These are phyloP conservation scores for Brachystomella parvula DNA, from an alignment of 1,140 invertebrate genomes.

Conservation along the genomic window DNA sequence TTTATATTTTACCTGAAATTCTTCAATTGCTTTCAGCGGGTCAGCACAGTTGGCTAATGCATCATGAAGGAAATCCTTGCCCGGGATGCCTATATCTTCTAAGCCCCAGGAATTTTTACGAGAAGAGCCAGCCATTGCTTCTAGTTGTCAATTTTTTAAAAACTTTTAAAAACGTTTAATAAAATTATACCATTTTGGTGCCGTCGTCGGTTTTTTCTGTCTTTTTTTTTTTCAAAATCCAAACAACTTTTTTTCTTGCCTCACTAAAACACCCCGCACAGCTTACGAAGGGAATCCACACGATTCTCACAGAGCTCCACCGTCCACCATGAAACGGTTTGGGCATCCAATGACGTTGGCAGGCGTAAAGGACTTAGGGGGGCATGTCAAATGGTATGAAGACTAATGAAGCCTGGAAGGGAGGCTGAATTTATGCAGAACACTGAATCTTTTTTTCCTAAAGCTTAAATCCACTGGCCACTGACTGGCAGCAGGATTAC, in stretches of 20 bases:
- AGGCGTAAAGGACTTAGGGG: no score
- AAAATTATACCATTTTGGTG: background rate
- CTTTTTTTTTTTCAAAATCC: background rate
- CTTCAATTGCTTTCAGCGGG: conserved; percentile 90
- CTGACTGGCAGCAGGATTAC: no score
- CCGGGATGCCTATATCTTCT: conserved; percentile 86
- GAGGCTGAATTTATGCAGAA: no score
- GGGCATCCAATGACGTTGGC: no score
- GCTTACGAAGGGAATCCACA: no score
- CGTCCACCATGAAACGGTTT: no score
- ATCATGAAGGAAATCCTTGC: conserved; percentile 77
- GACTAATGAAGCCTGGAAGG: no score
- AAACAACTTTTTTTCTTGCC: background rate
- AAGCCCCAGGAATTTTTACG: conserved; percentile 46
- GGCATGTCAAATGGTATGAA: no score
- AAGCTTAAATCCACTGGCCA: no score
- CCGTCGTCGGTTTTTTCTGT: background rate
- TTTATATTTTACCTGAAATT: conserved; percentile 69
- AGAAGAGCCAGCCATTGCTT: background rate
- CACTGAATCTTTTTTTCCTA: no score
- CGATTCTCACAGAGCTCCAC: no score
- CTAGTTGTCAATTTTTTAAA: background rate
- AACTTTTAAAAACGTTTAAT: background rate
- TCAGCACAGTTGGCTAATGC: conserved; percentile 91
- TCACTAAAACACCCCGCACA: no score